phyloP scores from a whole-genome alignment of 2,888 invertebrate species.

The Leucoptera coffeella region DNA sequence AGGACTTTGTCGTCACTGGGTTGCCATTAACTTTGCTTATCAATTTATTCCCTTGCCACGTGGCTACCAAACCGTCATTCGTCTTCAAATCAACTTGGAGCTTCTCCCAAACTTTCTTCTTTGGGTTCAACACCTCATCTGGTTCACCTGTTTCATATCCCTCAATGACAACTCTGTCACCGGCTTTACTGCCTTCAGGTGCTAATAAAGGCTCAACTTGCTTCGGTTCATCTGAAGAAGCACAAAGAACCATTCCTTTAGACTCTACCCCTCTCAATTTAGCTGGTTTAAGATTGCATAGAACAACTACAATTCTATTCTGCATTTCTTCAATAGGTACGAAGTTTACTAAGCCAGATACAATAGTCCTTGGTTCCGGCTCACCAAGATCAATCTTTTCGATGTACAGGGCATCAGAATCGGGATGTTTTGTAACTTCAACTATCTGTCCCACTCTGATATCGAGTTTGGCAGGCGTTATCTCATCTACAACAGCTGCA shows the following conservation, averaged over 20 bases:
- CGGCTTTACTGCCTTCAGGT: slow-evolving; percentile 69
- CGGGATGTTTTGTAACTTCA: slow-evolving; percentile 80
- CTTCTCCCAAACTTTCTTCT: slow-evolving; percentile 97
- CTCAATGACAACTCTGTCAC: slow-evolving; percentile 79
- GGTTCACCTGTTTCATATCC: slow-evolving; percentile 72
- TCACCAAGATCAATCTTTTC: slow-evolving; percentile 89
- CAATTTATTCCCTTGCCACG: slow-evolving; percentile 80
- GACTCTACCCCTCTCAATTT: slow-evolving; percentile 93
- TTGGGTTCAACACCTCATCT: slow-evolving; percentile 85
- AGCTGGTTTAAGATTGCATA: slow-evolving; percentile 94
- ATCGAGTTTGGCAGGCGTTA: slow-evolving; percentile 72
- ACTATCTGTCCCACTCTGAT: slow-evolving; percentile 83
- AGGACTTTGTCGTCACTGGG: slow-evolving; percentile 63
- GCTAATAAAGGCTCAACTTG: slow-evolving; percentile 82
- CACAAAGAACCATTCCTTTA: slow-evolving; percentile 91
- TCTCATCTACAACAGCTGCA: slow-evolving; percentile 41
- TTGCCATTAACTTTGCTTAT: slow-evolving; percentile 67
- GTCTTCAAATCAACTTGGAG: slow-evolving; percentile 74
- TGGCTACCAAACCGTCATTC: slow-evolving; percentile 63
- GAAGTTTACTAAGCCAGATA: slow-evolving; percentile 89
- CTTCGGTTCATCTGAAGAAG: slow-evolving; percentile 71
- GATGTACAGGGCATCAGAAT: slow-evolving; percentile 89
- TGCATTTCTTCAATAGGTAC: slow-evolving; percentile 87
- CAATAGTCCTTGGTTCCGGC: slow-evolving; percentile 60
- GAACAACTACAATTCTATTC: slow-evolving; percentile 81